Base-by-base conservation (phyloP, 2,888 invertebrate species). In the Teinopalpus imperialis region DNA sequence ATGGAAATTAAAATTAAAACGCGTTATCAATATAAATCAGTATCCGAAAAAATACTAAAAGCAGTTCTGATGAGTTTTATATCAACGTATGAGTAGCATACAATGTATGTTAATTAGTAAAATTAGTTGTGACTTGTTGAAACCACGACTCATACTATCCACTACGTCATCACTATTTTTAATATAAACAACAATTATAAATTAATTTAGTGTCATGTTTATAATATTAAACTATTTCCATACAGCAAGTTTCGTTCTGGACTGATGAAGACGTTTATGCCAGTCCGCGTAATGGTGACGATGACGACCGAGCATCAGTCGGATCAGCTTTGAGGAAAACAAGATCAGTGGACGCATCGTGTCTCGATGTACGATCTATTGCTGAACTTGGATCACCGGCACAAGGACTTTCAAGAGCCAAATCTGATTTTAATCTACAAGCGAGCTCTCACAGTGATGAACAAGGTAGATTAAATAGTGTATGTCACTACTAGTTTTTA, bases 271-370 rank as follows among this genome's bases (percentile, higher is more conserved):
- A 94, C 51, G 89, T 93, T 7, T 93, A 93, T 70, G 92, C 93
- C 9, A 92, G 91, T 59, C 93, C 93, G 3, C 81, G 92, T 21
- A 62, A 63, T 1, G 85, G 85, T 1, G 95, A 95, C 53, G 95
- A 96, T 9, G 91, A 92, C 39, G 94, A 94, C 65, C 81, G 92
- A 24, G 90, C 93, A 24, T 95, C 95, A 37, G 90, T 95, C 51
- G 92, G 92, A 23, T 95, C 95, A 1, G 95, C 95, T 60, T 77
- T 96, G 59, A 90, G 97, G 61, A 97, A 97, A 81, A 95, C 96
- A 6, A 92, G 95, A 66, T 96, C 96, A 52, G 95, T 97, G 80
- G 97, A 97, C 69, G 96, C 96, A 1, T 95, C 95, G 1, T 96
- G 95, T 66, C 89, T 96, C 52, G 96, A 96, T 64, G 93, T 96